Percentiles rank a stretch among this genome's conserved stretches.
These are phyloP conservation scores for Rhombomys opimus DNA, from an alignment of 2,113 vertebrate genomes.

Conservation along the genomic window DNA sequence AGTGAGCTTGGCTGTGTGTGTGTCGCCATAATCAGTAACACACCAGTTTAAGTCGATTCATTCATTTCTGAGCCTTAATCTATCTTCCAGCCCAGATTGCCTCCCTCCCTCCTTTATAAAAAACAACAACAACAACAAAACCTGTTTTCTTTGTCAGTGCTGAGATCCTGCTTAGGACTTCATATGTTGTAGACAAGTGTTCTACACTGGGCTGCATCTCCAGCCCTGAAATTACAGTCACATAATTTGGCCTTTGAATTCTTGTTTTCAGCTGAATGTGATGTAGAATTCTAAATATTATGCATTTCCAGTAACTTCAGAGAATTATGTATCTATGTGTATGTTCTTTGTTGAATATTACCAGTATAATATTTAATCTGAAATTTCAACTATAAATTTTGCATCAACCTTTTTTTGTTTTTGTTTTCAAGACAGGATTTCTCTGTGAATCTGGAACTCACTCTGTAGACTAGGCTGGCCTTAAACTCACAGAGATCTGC, in stretches of 20 bases:
- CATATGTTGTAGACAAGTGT: not conserved
- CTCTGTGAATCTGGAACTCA: not conserved
- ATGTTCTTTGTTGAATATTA: conserved; percentile 38
- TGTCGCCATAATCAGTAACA: not conserved
- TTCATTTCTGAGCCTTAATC: conserved; percentile 38
- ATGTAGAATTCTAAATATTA: not conserved
- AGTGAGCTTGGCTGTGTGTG: not conserved
- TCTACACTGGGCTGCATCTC: not conserved
- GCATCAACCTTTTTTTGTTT: not conserved
- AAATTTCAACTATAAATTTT: conserved; percentile 28
- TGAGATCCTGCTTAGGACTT: not conserved
- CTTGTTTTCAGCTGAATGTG: conserved; percentile 41
- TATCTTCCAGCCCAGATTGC: not conserved
- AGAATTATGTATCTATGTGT: not conserved
- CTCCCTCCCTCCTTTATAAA: not conserved
- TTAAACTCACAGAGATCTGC: not conserved
- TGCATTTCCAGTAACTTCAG: conserved; percentile 8
- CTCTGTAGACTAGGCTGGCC: not conserved
- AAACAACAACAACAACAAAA: not conserved
- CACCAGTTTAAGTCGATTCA: not conserved
- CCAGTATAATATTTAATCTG: not conserved
- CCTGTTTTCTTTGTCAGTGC: not conserved
- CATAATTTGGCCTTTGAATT: conserved; percentile 44
- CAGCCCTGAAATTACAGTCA: not conserved
- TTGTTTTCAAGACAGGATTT: not conserved